Evolutionary conservation across 2,113 vertebrate genomes (phyloP).

Genomic region (Hyperopisus bebe): DNA sequence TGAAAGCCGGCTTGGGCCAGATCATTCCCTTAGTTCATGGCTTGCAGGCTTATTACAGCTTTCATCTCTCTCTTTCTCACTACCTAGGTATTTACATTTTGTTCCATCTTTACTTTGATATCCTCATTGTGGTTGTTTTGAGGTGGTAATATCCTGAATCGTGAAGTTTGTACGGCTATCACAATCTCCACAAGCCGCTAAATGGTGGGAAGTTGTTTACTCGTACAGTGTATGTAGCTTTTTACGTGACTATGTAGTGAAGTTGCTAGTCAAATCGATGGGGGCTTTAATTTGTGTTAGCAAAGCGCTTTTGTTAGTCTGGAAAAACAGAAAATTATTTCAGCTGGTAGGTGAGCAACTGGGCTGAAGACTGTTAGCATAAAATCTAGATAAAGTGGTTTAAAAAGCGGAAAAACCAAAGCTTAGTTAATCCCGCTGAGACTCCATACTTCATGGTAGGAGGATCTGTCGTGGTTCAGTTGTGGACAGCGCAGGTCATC

Average conservation of each 20-base stretch:
- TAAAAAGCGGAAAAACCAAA: background rate
- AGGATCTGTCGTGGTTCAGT: background rate
- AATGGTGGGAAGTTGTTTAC: background rate
- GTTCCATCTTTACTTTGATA: background rate
- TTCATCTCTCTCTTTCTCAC: background rate
- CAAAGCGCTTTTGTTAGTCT: background rate
- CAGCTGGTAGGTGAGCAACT: background rate
- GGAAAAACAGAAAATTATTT: background rate
- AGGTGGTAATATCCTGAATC: background rate
- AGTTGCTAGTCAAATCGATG: background rate
- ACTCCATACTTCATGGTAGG: background rate
- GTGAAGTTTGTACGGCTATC: background rate
- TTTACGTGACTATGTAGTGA: background rate
- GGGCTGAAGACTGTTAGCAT: background rate
- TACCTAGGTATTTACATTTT: background rate
- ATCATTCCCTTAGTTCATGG: background rate
- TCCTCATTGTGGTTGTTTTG: background rate
- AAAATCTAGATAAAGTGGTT: background rate
- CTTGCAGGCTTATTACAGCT: background rate
- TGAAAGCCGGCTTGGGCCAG: background rate
- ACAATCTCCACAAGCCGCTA: background rate
- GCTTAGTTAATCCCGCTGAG: background rate
- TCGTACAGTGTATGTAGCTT: no score
- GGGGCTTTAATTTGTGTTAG: background rate
- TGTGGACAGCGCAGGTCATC: background rate